Conservation (phyloP, 2,113 vertebrate species). For the Leucopsar rothschildi region DNA sequence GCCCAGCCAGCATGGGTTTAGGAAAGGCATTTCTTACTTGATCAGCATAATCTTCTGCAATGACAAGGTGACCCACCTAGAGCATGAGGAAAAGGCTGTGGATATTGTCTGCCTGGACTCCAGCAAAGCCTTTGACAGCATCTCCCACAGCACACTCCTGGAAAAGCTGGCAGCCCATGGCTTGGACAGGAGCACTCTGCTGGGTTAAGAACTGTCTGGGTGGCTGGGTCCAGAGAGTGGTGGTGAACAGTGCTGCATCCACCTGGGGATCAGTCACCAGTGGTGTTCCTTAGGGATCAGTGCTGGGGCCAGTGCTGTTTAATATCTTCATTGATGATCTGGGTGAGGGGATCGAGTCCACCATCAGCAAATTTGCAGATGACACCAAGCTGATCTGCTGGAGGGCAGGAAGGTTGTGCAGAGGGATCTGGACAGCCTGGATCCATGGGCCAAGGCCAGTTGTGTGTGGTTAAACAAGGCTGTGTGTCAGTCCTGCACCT, state of each 20-base stretch:
- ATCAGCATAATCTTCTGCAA: not conserved
- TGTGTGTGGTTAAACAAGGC: not conserved
- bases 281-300: accelerated
- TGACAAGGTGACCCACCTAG: not conserved
- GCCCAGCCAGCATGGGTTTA: not conserved
- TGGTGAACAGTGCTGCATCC: accelerated
- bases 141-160: not conserved
- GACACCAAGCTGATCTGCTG: too few species aligned
- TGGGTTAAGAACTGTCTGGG: not conserved
- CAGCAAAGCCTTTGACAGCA: not conserved
- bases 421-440: not conserved
- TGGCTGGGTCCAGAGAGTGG: accelerated
- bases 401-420: not conserved
- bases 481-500: not conserved
- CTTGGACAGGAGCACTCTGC: not conserved
- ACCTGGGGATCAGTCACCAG: accelerated
- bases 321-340: too few species aligned
- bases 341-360: not conserved
- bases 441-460: not conserved
- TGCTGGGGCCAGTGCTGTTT: not conserved
- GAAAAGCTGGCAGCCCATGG: accelerated
- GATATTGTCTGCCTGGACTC: not conserved
- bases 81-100: not conserved
- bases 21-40: not conserved
- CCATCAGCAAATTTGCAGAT: not conserved